Percentiles rank a stretch among this genome's conserved stretches.
Conservation (phyloP, 1,140 invertebrate species). For the Andricus grossulariae region DNA sequence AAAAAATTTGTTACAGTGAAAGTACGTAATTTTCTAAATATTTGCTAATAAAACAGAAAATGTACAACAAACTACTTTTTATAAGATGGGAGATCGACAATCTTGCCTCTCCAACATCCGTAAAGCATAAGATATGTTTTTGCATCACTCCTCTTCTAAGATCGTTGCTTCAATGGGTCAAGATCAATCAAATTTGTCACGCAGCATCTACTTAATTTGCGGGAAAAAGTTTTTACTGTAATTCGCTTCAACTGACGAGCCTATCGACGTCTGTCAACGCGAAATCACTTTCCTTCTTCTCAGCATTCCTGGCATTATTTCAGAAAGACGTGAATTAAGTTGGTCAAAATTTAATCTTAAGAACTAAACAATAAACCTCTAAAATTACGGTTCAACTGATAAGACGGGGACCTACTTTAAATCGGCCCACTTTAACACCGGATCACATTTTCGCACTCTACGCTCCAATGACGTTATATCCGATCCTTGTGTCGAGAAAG, state of each 20-base stretch:
- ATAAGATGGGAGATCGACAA: no score
- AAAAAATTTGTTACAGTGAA: no score
- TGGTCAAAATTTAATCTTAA: neutral
- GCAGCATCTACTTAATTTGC: neutral
- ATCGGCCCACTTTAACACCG: slow-evolving; percentile 59
- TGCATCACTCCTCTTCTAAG: neutral
- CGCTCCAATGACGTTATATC: slow-evolving; percentile 59
- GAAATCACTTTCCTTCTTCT: slow-evolving; percentile 64
- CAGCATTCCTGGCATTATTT: slow-evolving; percentile 27
- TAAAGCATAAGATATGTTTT: neutral
- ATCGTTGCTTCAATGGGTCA: neutral
- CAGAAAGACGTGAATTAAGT: neutral
- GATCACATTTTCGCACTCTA: slow-evolving; percentile 64
- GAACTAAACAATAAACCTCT: slow-evolving; percentile 39
- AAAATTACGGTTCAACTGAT: slow-evolving; percentile 44
- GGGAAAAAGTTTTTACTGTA: neutral
- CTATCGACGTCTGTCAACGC: slow-evolving; percentile 40
- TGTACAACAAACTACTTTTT: no score
- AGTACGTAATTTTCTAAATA: no score
- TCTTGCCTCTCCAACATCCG: no score
- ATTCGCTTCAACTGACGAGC: neutral
- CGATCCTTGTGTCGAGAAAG: slow-evolving; percentile 62
- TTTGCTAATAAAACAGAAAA: no score
- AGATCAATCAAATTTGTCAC: neutral
- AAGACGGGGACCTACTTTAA: slow-evolving; percentile 60